Base-by-base conservation (phyloP, 2,888 invertebrate species). In the Drosophila neotestacea region DNA sequence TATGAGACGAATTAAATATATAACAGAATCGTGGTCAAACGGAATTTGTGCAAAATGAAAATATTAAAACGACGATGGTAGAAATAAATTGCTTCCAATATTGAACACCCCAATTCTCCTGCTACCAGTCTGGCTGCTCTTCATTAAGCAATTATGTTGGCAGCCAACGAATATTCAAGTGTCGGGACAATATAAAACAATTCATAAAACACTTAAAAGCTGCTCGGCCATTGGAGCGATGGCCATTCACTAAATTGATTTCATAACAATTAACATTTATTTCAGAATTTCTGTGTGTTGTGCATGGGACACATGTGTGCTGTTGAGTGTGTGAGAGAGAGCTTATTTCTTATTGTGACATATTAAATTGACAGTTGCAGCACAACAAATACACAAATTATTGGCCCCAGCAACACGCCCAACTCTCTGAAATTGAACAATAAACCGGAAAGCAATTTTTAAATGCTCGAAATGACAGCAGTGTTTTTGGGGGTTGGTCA, bases 231-330 rank as follows among this genome's bases (percentile, higher is more conserved):
- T 75, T 41, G 54, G 30, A 36, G 27, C 34, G 56, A 42, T 46
- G 59, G 60, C 47, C 61, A 56, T 60, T 61, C 47, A 67, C 34
- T 56, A 67, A 71, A 81, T 79, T 79, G 79, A 79, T 79, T 74
- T 70, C 68, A 70, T 60, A 72, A 70, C 81, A 79, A 77, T 81
- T 81, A 81, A 73, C 70, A 77, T 69, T 65, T 56, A 69, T 60
- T 64, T 68, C 56, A 66, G 63, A 27, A 71, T 50, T 61, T 62
- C 55, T 70, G 70, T 34, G 55, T 65, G 54, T 52, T 46, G 52
- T 65, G 63, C 34, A 22, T 38, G 11, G 36, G 48, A 64, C 63
- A 59, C 52, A 62, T 76, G 32, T 34, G 38, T 46, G 28, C 42
- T 52, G 36, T 22, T 46, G 22, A 28, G 30, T 44, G 27, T 56